Evolutionary conservation across 2,888 invertebrate species (phyloP).

Genomic region (Poecilus cupreus): DNA sequence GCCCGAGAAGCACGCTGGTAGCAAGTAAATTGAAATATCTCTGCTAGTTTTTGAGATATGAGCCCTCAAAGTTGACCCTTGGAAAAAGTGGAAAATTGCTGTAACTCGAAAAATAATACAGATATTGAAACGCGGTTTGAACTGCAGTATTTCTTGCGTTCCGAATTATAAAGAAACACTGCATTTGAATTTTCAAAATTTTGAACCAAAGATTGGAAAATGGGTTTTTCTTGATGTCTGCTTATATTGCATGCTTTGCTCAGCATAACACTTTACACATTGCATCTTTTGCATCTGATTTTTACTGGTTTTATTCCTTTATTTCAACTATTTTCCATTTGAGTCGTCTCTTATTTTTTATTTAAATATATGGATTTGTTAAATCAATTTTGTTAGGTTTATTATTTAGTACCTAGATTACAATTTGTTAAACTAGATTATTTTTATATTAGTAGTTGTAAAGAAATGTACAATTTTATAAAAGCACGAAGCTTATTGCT

Average conservation of each 20-base stretch:
- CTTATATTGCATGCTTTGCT: constrained; percentile 19
- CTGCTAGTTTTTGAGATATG: too few relatives aligned
- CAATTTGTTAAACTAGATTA: too few relatives aligned
- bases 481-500: neutral
- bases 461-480: neutral
- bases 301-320: constrained; percentile 19
- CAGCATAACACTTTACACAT: constrained; percentile 28
- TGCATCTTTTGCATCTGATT: neutral
- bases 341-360: neutral
- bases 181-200: too few relatives aligned
- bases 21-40: too few relatives aligned
- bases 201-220: too few relatives aligned
- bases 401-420: neutral
- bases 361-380: neutral
- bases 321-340: neutral
- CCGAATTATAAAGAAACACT: too few relatives aligned
- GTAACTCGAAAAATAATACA: too few relatives aligned
- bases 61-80: too few relatives aligned
- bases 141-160: too few relatives aligned
- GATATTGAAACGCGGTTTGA: too few relatives aligned
- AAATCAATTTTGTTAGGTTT: neutral
- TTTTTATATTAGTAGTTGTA: neutral
- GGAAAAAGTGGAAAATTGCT: too few relatives aligned
- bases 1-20: too few relatives aligned
- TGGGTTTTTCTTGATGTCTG: neutral